These are phyloP conservation scores for Eupithecia abbreviata DNA, from an alignment of 2,888 invertebrate genomes.

Conservation along the genomic window DNA sequence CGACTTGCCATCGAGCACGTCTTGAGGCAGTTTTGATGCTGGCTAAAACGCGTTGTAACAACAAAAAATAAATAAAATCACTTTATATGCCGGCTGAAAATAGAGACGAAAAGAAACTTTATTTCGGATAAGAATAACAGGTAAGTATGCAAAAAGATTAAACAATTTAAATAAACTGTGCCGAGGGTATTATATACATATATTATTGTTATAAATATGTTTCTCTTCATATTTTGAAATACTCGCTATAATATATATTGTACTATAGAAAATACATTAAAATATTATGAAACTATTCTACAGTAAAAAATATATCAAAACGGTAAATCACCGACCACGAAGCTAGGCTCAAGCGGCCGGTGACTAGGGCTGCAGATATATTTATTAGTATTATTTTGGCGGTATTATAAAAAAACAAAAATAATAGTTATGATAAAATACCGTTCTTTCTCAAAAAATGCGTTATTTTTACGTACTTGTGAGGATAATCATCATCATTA, in stretches of 20 bases:
- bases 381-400: background rate
- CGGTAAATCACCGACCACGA: too few species aligned
- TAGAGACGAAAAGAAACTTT: background rate
- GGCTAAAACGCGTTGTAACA: slow-evolving; percentile 59
- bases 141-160: background rate
- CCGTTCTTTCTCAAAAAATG: background rate
- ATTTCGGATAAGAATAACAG: background rate
- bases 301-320: too few species aligned
- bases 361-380: too few species aligned
- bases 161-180: background rate
- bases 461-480: background rate
- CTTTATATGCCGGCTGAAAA: background rate
- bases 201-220: too few species aligned
- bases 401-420: background rate
- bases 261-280: too few species aligned
- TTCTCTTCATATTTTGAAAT: too few species aligned
- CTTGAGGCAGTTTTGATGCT: slow-evolving; percentile 77
- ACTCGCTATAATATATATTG: too few species aligned
- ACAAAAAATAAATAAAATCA: slow-evolving; percentile 12
- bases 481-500: background rate
- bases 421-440: background rate
- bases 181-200: background rate
- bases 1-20: slow-evolving; percentile 82
- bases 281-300: too few species aligned
- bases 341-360: too few species aligned